These are phyloP conservation scores for Meloidogyne exigua DNA, from an alignment of 1,140 invertebrate species.

Conservation along the genomic window DNA sequence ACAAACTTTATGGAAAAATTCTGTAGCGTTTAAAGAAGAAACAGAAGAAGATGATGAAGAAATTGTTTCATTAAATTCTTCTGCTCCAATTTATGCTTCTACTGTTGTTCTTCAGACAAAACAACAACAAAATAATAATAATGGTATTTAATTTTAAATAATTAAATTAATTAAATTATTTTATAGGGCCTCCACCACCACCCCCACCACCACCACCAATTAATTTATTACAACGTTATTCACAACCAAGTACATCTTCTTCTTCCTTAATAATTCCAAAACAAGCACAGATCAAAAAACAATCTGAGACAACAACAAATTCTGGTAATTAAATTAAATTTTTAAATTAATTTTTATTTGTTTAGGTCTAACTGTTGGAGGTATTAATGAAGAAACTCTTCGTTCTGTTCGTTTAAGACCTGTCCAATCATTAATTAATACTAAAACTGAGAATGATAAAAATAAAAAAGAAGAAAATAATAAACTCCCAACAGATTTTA, in stretches of 20 bases:
- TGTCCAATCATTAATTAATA: constrained; percentile 23
- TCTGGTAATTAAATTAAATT: background rate
- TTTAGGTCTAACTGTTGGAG: constrained; percentile 14
- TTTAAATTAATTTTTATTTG: too few species aligned
- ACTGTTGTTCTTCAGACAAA: constrained; percentile 8
- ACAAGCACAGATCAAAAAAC: background rate
- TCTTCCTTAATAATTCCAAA: background rate
- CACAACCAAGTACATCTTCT: background rate
- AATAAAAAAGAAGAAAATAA: constrained; percentile 6
- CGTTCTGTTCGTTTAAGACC: constrained; percentile 51
- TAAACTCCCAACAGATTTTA: constrained; percentile 46
- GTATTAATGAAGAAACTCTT: constrained; percentile 54
- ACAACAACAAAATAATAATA: background rate
- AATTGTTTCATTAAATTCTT: background rate
- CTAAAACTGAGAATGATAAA: background rate
- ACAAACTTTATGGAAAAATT: constrained; percentile 19
- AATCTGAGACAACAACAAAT: background rate
- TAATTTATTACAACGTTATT: background rate
- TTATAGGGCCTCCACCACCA: too few species aligned
- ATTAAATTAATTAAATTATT: too few species aligned
- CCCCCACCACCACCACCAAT: background rate
- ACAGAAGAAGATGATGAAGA: background rate
- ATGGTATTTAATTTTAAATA: too few species aligned
- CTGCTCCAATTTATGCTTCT: constrained; percentile 12
- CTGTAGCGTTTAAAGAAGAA: background rate